A percentile compares a stretch with the other conserved stretches of the same genome.
These are phyloP conservation scores for Acanthurus lineatus DNA, from an alignment of 2,797 vertebrate genomes.

Conservation along the genomic window DNA sequence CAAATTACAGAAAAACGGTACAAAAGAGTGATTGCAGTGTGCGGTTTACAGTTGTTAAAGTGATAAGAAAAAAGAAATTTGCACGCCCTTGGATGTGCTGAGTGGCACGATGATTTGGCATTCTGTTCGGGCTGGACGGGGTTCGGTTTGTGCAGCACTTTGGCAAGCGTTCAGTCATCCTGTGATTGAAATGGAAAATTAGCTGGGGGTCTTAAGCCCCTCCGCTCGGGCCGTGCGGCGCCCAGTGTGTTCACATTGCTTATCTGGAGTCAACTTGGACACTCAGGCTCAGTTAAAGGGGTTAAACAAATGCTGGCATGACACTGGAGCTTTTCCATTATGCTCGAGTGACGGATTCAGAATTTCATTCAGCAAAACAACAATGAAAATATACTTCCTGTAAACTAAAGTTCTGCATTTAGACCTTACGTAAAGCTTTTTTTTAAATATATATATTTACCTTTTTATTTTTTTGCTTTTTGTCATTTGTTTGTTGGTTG, in stretches of 20 bases:
- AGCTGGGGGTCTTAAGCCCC: slow-evolving; percentile 66
- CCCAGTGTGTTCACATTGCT: slow-evolving; percentile 48
- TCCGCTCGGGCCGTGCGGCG: slow-evolving; percentile 22
- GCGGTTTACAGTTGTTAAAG: slow-evolving; percentile 17
- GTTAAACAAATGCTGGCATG: slow-evolving; percentile 38
- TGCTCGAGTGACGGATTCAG: slow-evolving; percentile 18
- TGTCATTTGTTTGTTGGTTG: no score
- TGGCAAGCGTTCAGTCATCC: slow-evolving; percentile 57
- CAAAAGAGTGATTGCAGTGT: slow-evolving; percentile 26
- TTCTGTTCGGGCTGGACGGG: slow-evolving; percentile 32
- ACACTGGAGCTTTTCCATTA: slow-evolving; percentile 25
- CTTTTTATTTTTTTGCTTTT: neutral
- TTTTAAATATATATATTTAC: neutral
- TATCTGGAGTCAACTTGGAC: slow-evolving; percentile 54
- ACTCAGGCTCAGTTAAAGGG: slow-evolving; percentile 20
- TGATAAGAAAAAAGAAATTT: slow-evolving; percentile 20
- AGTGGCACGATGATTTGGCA: slow-evolving; percentile 42
- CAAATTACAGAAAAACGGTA: neutral
- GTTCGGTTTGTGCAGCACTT: slow-evolving; percentile 40
- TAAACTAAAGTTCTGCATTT: neutral
- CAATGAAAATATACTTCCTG: neutral
- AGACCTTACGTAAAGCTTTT: neutral
- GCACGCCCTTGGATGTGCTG: slow-evolving; percentile 25
- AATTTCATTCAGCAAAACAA: neutral
- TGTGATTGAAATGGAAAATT: slow-evolving; percentile 66